Conservation (phyloP, 2,888 invertebrate genomes). For the Petrolisthes manimaculis region DNA sequence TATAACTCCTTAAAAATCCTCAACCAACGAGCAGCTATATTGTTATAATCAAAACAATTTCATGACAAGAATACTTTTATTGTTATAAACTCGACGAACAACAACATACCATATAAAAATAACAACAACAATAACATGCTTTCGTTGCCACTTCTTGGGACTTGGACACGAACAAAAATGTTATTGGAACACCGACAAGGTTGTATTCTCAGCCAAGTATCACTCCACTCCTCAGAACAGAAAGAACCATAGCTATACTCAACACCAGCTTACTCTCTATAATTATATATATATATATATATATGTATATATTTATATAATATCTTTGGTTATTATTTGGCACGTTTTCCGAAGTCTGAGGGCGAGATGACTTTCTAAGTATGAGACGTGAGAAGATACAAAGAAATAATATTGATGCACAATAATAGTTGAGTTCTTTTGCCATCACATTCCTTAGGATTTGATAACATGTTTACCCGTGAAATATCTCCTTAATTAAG, state of each 20-base stretch:
- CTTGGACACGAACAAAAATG: slow-evolving; percentile 45
- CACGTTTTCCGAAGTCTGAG: not conserved
- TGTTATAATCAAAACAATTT: not conserved
- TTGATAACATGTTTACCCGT: too few species aligned
- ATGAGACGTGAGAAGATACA: not conserved
- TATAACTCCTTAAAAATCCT: too few species aligned
- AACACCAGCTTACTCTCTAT: slow-evolving; percentile 20
- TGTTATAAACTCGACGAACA: slow-evolving; percentile 55
- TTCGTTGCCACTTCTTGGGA: slow-evolving; percentile 52
- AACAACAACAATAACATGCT: slow-evolving; percentile 61
- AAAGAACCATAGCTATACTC: slow-evolving; percentile 18
- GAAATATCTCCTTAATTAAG: too few species aligned
- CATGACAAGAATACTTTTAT: slow-evolving; percentile 57
- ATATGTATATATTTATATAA: not conserved
- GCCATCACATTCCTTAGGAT: too few species aligned
- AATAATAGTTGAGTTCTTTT: too few species aligned
- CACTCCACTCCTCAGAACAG: slow-evolving; percentile 29
- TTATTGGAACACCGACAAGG: slow-evolving; percentile 50
- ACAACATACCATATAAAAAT: slow-evolving; percentile 62
- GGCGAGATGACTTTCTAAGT: not conserved
- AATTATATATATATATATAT: slow-evolving; percentile 11
- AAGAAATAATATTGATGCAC: not conserved
- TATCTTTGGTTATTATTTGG: not conserved
- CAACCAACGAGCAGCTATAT: not conserved
- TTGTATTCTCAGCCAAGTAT: slow-evolving; percentile 40